Base-by-base conservation (phyloP, 2,797 vertebrate species). In the Leptatherina wallacei region DNA sequence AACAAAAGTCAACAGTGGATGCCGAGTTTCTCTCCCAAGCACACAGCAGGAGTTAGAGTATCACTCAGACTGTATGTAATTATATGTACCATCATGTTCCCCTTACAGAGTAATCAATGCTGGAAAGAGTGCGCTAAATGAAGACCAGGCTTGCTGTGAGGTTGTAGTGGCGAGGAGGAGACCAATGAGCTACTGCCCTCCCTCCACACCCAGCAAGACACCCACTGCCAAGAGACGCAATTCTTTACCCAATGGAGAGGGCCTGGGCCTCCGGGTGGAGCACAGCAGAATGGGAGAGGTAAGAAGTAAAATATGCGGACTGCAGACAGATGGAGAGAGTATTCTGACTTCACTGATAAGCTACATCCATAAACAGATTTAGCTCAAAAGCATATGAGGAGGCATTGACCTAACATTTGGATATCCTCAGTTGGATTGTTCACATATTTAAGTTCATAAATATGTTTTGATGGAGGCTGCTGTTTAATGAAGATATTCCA, bases 121-220 rank as follows among this genome's bases (percentile, higher is more conserved):
- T 1, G 98, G 98, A 8, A 99, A 99, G 88, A 99, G 97, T 77
- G 95, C 96, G 0, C 94, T 98, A 85, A 99, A 99, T 30, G 98
- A 99, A 90, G 98, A 99, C 92, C 98, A 99, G 90, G 98, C 97
- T 16, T 98, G 96, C 91, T 99, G 97, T 69, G 97, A 98, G 78
- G 94, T 99, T 75, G 94, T 99, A 4, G 89, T 94, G 61, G 95
- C 97, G 24, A 96, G 95, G 84, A 96, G 94, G 91, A 88, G 92
- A 33, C 94, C 95, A 4, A 91, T 94, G n/a, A 59, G 93, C 59
- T 95, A 94, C 87, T 96, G 90, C 68, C 91, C 91, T 0, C 89
- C 87, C 0, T 86, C 95, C 62, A 98, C 96, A 3, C 96, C 97
- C 71, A 97, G 93, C 91, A 96, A 94, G 90, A 96, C 95, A 65